Evolutionary conservation across 2,888 invertebrate species (phyloP).

Genomic region (Callimorpha dominula): DNA sequence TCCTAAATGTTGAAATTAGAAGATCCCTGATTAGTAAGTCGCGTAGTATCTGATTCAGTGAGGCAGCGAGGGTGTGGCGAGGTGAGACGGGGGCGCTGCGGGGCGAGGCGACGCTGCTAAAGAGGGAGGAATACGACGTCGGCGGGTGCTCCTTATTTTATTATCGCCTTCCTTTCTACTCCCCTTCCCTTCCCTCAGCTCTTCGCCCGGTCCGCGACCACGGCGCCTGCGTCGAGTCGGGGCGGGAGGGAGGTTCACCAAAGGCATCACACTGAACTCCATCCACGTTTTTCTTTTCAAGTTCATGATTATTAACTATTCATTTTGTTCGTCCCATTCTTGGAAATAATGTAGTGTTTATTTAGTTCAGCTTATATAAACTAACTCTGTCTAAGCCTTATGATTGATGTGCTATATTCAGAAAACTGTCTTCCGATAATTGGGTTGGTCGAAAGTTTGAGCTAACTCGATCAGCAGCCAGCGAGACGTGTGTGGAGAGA

Average conservation of each 20-base stretch:
- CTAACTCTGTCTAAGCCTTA: background rate
- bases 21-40: conserved; percentile 52
- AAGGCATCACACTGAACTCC: conserved; percentile 42
- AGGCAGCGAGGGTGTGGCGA: conserved; percentile 44
- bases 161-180: conserved; percentile 65
- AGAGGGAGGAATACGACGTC: conserved; percentile 38
- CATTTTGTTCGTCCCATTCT: conserved; percentile 26
- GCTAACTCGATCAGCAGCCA: conserved; percentile 12
- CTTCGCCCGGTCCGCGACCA: conserved; percentile 17
- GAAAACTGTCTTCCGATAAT: background rate
- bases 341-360: conserved; percentile 5
- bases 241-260: conserved; percentile 16
- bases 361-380: background rate
- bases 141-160: conserved; percentile 65
- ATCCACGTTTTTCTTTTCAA: conserved; percentile 48
- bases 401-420: background rate
- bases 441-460: background rate
- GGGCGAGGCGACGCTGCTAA: conserved; percentile 20
- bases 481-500: background rate
- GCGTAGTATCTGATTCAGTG: conserved; percentile 53
- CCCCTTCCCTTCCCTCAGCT: conserved; percentile 25
- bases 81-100: conserved; percentile 6
- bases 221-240: conserved; percentile 45
- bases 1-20: conserved; percentile 48
- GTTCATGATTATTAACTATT: conserved; percentile 51